phyloP scores from a whole-genome alignment of 1,140 invertebrate species.

The Ephestia elutella region DNA sequence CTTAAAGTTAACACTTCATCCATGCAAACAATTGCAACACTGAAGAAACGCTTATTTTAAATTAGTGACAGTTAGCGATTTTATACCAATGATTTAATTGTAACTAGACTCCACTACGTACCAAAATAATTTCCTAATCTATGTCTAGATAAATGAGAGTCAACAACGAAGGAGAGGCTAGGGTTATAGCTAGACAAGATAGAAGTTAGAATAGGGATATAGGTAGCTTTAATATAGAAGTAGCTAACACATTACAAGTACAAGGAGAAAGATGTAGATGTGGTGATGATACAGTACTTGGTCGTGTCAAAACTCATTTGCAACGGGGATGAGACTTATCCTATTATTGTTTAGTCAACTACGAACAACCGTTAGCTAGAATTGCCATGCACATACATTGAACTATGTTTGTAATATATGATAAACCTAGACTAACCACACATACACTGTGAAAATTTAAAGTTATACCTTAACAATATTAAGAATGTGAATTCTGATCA shows the following conservation, averaged over 20 bases:
- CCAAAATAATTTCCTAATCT: slow-evolving; percentile 67
- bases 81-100: slow-evolving; percentile 42
- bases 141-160: slow-evolving; percentile 51
- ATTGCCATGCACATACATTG: slow-evolving; percentile 67
- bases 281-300: slow-evolving; percentile 35
- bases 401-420: slow-evolving; percentile 56
- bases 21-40: slow-evolving; percentile 37
- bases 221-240: slow-evolving; percentile 26
- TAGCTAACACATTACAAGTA: slow-evolving; percentile 27
- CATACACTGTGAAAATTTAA: slow-evolving; percentile 61
- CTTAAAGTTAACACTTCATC: slow-evolving; percentile 30
- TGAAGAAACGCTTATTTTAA: slow-evolving; percentile 38
- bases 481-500: slow-evolving; percentile 41
- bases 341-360: slow-evolving; percentile 70
- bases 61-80: slow-evolving; percentile 64
- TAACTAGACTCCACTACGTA: slow-evolving; percentile 58
- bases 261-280: slow-evolving; percentile 17
- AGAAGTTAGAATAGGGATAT: slow-evolving; percentile 35
- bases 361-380: slow-evolving; percentile 70
- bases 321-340: slow-evolving; percentile 40
- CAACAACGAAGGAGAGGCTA: slow-evolving; percentile 62
- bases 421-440: slow-evolving; percentile 67
- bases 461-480: slow-evolving; percentile 49
- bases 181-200: slow-evolving; percentile 41
- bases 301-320: slow-evolving; percentile 51